Evolutionary conservation across 2,888 invertebrate genomes (phyloP).

Genomic region (Prenolepis imparis): DNA sequence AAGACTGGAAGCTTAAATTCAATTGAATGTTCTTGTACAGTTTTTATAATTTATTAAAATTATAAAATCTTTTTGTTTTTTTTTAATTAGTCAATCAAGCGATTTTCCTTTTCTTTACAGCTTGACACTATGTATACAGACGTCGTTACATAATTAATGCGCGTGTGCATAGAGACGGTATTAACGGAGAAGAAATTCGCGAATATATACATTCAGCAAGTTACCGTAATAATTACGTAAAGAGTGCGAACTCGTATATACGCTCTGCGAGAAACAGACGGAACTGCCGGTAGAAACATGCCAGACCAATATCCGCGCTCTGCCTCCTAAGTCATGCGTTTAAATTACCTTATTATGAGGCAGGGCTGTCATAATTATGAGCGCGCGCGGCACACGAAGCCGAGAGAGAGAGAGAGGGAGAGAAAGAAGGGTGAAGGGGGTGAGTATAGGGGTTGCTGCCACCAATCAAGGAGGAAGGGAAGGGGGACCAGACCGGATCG

Average conservation of each 20-base stretch:
- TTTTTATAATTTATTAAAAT: not conserved
- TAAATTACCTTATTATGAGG: slow-evolving; percentile 85
- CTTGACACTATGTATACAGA: no score
- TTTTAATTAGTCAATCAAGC: not conserved
- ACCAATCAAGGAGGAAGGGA: slow-evolving; percentile 19
- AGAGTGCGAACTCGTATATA: slow-evolving; percentile 66
- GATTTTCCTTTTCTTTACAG: not conserved
- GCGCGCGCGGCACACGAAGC: slow-evolving; percentile 33
- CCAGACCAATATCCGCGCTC: slow-evolving; percentile 75
- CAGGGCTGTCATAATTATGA: slow-evolving; percentile 83
- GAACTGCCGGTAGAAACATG: slow-evolving; percentile 65
- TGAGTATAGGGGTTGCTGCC: slow-evolving; percentile 20
- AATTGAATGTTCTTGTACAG: not conserved
- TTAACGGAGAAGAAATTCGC: slow-evolving; percentile 25
- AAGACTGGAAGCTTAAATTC: not conserved
- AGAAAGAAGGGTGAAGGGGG: no score
- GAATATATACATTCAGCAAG: slow-evolving; percentile 24
- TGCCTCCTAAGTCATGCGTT: slow-evolving; percentile 84
- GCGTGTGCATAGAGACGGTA: not conserved
- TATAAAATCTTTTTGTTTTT: not conserved
- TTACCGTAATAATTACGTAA: slow-evolving; percentile 70
- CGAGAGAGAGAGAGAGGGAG: slow-evolving; percentile 33
- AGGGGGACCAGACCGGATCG: slow-evolving; percentile 42
- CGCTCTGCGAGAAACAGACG: slow-evolving; percentile 63
- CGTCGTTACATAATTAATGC: not conserved